Percentiles rank a stretch among this genome's conserved stretches.
Conservation (phyloP, 1,140 invertebrate species). For the Prorops nasuta region DNA sequence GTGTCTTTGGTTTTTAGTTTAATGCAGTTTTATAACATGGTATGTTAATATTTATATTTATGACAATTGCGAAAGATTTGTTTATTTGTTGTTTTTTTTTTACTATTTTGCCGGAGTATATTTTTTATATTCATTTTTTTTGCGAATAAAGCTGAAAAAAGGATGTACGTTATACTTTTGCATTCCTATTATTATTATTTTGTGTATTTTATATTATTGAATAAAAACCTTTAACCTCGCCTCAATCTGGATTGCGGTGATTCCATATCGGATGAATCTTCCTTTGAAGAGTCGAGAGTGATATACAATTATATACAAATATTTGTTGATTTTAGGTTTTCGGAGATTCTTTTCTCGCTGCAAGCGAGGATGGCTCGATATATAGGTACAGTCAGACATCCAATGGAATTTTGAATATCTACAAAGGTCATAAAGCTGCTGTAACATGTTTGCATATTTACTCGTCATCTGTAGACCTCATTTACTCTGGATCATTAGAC, state of each 20-base stretch:
- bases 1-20: no score
- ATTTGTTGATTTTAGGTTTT: constrained; percentile 41
- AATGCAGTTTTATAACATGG: no score
- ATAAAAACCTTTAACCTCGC: no score
- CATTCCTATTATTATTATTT: neutral
- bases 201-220: neutral
- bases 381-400: constrained; percentile 50
- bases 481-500: constrained; percentile 64
- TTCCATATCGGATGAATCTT: neutral
- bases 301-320: constrained; percentile 11
- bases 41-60: no score
- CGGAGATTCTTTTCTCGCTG: constrained; percentile 52
- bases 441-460: constrained; percentile 61
- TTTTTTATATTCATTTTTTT: no score
- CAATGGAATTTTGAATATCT: constrained; percentile 50
- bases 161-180: no score
- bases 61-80: no score
- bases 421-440: constrained; percentile 56
- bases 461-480: constrained; percentile 47
- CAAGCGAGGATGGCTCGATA: constrained; percentile 51
- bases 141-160: no score
- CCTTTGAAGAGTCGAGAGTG: neutral
- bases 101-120: no score
- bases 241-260: no score
- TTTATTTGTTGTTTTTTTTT: no score